A percentile compares a stretch with the other conserved stretches of the same genome.
These are phyloP conservation scores for Phylloscopus collybita DNA, from an alignment of 2,797 vertebrate species.

Conservation along the genomic window DNA sequence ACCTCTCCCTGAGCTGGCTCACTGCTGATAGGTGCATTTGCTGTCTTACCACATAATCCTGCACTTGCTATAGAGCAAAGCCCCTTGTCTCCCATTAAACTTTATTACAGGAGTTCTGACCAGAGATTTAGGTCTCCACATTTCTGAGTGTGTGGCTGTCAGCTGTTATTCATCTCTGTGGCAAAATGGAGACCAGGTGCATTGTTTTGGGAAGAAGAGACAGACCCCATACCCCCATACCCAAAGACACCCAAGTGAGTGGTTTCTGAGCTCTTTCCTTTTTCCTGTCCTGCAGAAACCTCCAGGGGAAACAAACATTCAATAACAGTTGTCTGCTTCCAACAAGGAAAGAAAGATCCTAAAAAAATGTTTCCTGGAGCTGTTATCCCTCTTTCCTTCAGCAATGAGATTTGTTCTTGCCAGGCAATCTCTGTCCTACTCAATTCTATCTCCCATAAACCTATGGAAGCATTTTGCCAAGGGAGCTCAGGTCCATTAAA, in stretches of 20 bases:
- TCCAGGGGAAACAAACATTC: background rate
- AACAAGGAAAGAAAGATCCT: background rate
- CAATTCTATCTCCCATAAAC: background rate
- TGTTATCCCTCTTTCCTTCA: background rate
- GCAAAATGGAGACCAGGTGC: background rate
- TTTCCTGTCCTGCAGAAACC: background rate
- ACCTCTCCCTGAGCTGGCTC: background rate
- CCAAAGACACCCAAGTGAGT: rapidly evolving
- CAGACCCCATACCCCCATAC: background rate
- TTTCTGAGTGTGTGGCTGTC: background rate
- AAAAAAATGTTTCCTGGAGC: background rate
- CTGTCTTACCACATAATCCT: background rate
- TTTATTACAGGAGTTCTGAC: background rate
- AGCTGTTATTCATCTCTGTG: background rate
- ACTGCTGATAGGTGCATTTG: background rate
- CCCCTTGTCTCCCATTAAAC: background rate
- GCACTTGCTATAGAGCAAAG: background rate
- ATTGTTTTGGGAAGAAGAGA: background rate
- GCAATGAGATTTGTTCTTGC: background rate
- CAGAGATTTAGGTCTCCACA: background rate
- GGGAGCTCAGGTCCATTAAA: background rate
- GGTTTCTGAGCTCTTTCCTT: background rate
- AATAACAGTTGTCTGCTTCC: background rate
- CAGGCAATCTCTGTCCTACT: background rate
- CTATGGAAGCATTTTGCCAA: background rate